Base-by-base conservation (phyloP, 2,113 vertebrate genomes). In the Symphodus melops region DNA sequence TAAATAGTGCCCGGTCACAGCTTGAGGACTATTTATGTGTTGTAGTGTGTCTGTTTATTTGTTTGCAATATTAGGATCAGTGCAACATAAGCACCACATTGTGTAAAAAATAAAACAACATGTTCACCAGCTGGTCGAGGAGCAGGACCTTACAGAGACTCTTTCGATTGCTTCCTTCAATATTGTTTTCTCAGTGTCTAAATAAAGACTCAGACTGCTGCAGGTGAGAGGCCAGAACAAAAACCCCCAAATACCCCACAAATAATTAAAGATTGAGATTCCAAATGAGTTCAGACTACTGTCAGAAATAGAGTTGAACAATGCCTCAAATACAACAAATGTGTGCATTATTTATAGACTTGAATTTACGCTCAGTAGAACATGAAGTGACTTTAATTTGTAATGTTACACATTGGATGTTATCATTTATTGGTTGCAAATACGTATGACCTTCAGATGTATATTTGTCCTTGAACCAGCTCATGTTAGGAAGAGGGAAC, bases 381-480 rank as follows among this genome's bases (percentile, higher is more conserved):
- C 3, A 44, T 44, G 1, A 7, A 4, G 0, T 20, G 9, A 41
- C 28, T 55, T 53, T 1, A 48, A 17, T 48, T 48, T 48, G 42
- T 13, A 5, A 48, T 48, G 14, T 17, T 19, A 5, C 16, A 48
- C 16, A 48, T 16, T 46, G 19, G 16, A 16, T 19, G 1, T 48
- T 1, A 44, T 44, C 42, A 44, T 14, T 14, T 14, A 44, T 13
- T 44, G 42, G 42, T 12, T 44, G 12, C 42, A 44, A 48, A 17
- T 48, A 48, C 46, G 16, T 49, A 60, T 75, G 82, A 66, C 84
- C 82, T 88, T 68, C 41, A 76, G 55, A 72, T 39, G 8, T 41
- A 11, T 7, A 62, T 81, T 59, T 86, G 86, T 75, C 89, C 87
- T 91, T 89, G 86, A 84, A 88, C 67, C 68, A 39, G 16, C 21